A percentile compares a stretch with the other conserved stretches of the same genome.
Conservation (phyloP, 2,888 invertebrate genomes). For the Tipula vernalis region DNA sequence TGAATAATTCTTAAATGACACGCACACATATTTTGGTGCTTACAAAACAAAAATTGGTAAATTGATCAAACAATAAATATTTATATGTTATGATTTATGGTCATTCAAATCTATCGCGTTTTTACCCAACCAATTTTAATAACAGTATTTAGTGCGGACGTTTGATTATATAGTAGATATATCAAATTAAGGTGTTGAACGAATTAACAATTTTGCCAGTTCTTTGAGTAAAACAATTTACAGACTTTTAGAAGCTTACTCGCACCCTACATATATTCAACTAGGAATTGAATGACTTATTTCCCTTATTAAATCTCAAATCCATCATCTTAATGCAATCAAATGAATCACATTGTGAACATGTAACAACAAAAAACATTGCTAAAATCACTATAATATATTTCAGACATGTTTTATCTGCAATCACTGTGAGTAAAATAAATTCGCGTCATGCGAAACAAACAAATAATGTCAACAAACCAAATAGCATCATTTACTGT, state of each 20-base stretch:
- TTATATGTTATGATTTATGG: not conserved
- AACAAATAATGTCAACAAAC: not conserved
- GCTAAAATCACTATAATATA: not conserved
- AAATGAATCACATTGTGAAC: not conserved
- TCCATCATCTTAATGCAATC: not conserved
- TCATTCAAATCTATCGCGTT: not conserved
- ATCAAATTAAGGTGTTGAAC: not conserved
- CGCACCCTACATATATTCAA: not conserved
- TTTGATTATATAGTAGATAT: not conserved
- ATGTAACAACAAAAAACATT: not conserved
- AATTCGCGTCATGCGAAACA: not conserved
- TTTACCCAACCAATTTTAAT: not conserved
- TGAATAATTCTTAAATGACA: not conserved
- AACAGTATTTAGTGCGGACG: not conserved
- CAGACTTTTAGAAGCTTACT: not conserved
- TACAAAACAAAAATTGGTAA: not conserved
- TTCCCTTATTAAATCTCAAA: not conserved
- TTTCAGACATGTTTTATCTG: not conserved
- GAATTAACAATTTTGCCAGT: not conserved
- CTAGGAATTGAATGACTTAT: not conserved
- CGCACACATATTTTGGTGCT: not conserved
- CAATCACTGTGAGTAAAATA: not conserved
- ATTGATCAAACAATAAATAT: slow-evolving; percentile 4
- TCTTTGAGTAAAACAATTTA: not conserved
- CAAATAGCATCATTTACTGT: not conserved